Conservation (phyloP, 2,888 invertebrate genomes). For the Punctoribates punctum region DNA sequence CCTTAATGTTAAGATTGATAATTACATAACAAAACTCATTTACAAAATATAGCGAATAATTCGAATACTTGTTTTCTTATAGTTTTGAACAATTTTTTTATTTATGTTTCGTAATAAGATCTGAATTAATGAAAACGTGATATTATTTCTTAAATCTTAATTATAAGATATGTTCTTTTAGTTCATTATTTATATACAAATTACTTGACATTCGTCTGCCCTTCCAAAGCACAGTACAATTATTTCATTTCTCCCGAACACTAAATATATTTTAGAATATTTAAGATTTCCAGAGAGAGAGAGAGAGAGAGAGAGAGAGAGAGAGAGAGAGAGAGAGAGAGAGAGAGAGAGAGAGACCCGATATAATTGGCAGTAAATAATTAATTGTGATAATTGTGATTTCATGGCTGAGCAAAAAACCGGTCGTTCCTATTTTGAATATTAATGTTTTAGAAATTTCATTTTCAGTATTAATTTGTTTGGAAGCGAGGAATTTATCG, state of each 20-base stretch:
- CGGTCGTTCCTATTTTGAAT: too few species aligned
- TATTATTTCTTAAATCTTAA: slow-evolving; percentile 31
- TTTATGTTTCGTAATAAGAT: slow-evolving; percentile 26
- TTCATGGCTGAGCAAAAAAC: too few species aligned
- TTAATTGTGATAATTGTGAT: too few species aligned
- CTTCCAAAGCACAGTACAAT: not conserved
- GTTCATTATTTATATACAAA: not conserved
- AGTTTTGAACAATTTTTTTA: not conserved
- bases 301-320: slow-evolving; percentile 1
- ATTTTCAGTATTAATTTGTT: too few species aligned
- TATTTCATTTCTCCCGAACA: slow-evolving; percentile 1
- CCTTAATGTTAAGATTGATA: slow-evolving; percentile 12
- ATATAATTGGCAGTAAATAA: too few species aligned
- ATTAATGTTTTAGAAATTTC: too few species aligned
- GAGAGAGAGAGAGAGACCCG: not conserved
- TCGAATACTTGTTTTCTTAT: not conserved
- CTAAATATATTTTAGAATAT: not conserved
- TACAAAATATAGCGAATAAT: not conserved
- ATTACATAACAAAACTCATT: slow-evolving; percentile 13
- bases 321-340: slow-evolving; percentile 13
- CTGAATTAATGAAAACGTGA: slow-evolving; percentile 33
- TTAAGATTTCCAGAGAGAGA: not conserved
- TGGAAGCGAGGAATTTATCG: too few species aligned
- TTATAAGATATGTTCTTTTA: slow-evolving; percentile 4
- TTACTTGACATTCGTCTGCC: not conserved